A percentile compares a stretch with the other conserved stretches of the same genome.
These are phyloP conservation scores for Lamellibrachia columna DNA, from an alignment of 2,888 invertebrate genomes.

Conservation along the genomic window DNA sequence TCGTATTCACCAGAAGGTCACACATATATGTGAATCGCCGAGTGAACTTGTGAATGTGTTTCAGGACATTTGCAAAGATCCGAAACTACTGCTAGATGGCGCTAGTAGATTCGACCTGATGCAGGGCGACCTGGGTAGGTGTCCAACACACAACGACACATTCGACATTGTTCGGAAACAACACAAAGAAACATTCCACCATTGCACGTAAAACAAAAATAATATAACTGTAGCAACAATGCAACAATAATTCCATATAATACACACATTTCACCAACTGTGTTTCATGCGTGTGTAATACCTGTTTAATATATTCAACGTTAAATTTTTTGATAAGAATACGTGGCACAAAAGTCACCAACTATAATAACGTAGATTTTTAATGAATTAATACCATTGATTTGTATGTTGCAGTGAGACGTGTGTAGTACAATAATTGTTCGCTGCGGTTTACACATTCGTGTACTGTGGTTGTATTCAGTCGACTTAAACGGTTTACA, in stretches of 20 bases:
- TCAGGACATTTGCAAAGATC: conserved; percentile 29
- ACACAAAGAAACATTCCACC: neutral
- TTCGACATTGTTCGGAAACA: neutral
- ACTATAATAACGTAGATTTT: no score
- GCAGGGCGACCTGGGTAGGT: conserved; percentile 32
- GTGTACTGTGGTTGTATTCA: neutral
- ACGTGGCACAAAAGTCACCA: no score
- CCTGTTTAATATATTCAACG: no score
- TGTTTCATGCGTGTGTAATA: no score
- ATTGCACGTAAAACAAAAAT: neutral
- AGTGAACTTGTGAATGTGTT: neutral
- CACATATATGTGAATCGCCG: neutral
- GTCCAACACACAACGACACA: neutral
- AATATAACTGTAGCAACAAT: neutral
- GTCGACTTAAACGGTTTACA: neutral
- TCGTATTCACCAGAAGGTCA: neutral
- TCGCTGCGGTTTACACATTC: no score
- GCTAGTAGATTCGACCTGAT: conserved; percentile 30
- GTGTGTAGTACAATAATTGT: no score
- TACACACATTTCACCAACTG: no score
- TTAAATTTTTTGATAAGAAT: no score
- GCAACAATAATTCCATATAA: neutral
- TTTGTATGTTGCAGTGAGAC: no score
- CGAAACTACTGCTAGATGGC: conserved; percentile 29
- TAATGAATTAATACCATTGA: no score